A percentile compares a stretch with the other conserved stretches of the same genome.
Conservation (phyloP, 2,888 invertebrate species). For the Loripinus fragilis region DNA sequence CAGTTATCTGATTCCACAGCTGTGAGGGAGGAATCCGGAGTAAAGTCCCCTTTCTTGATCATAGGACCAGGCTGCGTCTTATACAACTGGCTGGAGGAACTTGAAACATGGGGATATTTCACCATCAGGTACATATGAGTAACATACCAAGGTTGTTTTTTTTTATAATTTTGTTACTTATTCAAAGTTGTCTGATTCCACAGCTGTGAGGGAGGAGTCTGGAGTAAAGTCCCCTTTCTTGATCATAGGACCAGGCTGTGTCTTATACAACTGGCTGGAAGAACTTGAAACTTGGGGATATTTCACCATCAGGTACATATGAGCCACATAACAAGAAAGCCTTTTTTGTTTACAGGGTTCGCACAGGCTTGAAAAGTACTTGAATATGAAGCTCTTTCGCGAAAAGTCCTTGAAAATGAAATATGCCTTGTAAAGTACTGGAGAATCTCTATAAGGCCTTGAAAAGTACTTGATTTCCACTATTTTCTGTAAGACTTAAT, state of each 20-base stretch:
- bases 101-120: slow-evolving; percentile 82
- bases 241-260: slow-evolving; percentile 80
- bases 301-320: slow-evolving; percentile 75
- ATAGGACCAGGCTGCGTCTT: slow-evolving; percentile 80
- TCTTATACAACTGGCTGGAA: slow-evolving; percentile 81
- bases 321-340: no score
- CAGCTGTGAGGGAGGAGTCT: slow-evolving; percentile 34
- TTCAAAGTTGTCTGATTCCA: slow-evolving; percentile 44
- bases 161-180: no score
- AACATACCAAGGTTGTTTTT: no score
- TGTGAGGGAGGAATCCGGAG: slow-evolving; percentile 31
- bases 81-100: slow-evolving; percentile 82
- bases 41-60: slow-evolving; percentile 72
- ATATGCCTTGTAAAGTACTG: no score
- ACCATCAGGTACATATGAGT: slow-evolving; percentile 68
- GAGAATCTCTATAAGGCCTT: no score
- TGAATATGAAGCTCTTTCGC: no score
- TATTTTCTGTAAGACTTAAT: no score
- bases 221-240: slow-evolving; percentile 66
- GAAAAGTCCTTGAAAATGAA: no score
- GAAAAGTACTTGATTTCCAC: no score
- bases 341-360: no score
- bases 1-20: slow-evolving; percentile 48
- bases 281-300: slow-evolving; percentile 82
- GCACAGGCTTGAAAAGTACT: no score